These are phyloP conservation scores for Pseudopodoces humilis DNA, from an alignment of 2,113 vertebrate species.

Conservation along the genomic window DNA sequence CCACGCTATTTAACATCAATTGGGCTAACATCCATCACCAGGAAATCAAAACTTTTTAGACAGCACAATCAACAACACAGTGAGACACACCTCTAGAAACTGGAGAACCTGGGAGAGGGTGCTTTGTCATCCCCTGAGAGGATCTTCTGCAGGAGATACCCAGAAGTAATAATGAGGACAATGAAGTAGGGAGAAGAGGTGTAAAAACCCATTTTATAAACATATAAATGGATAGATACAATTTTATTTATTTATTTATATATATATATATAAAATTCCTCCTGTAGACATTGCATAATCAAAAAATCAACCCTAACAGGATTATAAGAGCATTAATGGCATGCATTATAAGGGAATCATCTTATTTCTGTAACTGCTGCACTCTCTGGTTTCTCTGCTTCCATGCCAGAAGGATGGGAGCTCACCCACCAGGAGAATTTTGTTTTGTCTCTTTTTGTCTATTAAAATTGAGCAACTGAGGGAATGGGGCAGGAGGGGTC, in stretches of 20 bases:
- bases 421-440: not conserved
- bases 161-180: not conserved
- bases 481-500: rapidly evolving
- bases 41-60: constrained; percentile 47
- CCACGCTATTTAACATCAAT: constrained; percentile 50
- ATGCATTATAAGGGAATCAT: not conserved
- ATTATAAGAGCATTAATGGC: not conserved
- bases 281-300: not conserved
- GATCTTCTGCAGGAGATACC: not conserved
- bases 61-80: constrained; percentile 13
- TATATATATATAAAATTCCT: not conserved
- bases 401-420: not conserved
- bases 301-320: not conserved
- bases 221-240: no score
- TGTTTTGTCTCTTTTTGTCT: not conserved
- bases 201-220: not conserved
- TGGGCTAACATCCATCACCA: constrained; percentile 17
- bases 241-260: not conserved
- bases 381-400: not conserved
- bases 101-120: not conserved
- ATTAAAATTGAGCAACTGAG: not conserved
- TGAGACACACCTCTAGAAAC: constrained; percentile 1
- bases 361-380: not conserved
- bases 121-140: not conserved
- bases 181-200: not conserved